phyloP scores from a whole-genome alignment of 2,113 vertebrate species.

The Dromaius novaehollandiae region DNA sequence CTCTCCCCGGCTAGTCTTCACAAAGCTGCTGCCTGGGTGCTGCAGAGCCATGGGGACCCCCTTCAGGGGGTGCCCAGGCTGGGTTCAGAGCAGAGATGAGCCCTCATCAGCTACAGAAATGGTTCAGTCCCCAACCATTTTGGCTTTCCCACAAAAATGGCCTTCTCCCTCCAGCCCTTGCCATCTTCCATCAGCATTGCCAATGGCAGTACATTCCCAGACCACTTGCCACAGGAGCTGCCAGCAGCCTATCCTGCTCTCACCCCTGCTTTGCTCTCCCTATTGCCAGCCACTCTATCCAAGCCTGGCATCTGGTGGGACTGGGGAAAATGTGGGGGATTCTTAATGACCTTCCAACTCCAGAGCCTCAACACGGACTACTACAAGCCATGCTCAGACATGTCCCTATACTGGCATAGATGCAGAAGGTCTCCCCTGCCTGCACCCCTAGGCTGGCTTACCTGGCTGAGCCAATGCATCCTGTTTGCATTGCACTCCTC shows the following conservation, averaged over 20 bases:
- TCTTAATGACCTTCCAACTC: neutral
- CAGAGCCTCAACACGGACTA: neutral
- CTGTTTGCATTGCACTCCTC: accelerated
- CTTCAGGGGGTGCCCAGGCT: neutral
- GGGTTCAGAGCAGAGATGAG: neutral
- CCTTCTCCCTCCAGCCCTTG: neutral
- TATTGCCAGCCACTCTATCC: neutral
- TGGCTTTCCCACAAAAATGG: neutral
- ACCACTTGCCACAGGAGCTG: accelerated
- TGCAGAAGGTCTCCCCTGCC: neutral
- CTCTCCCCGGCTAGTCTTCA: neutral
- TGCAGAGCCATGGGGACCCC: too few relatives aligned
- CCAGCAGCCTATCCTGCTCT: neutral
- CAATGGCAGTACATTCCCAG: neutral
- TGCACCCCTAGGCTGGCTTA: neutral
- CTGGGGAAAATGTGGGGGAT: neutral
- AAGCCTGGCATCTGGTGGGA: neutral
- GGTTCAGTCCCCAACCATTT: neutral
- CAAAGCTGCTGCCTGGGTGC: neutral
- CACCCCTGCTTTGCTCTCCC: neutral
- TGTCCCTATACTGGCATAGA: neutral
- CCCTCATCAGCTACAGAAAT: neutral
- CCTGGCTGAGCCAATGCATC: too few relatives aligned
- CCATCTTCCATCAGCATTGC: neutral
- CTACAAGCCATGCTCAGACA: neutral